These are phyloP conservation scores for Heliconius hortense DNA, from an alignment of 2,888 invertebrate species.

Conservation along the genomic window DNA sequence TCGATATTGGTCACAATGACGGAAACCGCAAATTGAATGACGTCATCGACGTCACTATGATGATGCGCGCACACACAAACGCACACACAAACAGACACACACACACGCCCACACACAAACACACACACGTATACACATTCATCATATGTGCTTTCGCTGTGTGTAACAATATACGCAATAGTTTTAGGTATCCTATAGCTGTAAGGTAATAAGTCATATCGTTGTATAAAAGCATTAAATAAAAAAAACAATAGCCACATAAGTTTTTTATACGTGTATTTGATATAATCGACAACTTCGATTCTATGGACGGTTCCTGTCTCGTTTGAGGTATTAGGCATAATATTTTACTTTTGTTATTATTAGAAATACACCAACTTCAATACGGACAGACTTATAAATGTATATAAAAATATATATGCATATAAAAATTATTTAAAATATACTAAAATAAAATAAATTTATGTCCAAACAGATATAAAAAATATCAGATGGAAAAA, in stretches of 20 bases:
- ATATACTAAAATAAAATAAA: not conserved
- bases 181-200: conserved; percentile 29
- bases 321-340: not conserved
- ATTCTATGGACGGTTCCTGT: not conserved
- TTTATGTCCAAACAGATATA: not conserved
- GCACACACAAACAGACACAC: conserved; percentile 3
- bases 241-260: conserved; percentile 27
- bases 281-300: not conserved
- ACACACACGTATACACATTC: not conserved
- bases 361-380: not conserved
- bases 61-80: not conserved
- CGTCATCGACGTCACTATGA: conserved; percentile 39
- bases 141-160: not conserved
- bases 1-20: too few species aligned
- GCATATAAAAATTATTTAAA: too few species aligned
- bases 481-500: not conserved
- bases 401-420: too few species aligned
- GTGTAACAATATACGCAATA: not conserved
- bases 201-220: conserved; percentile 34
- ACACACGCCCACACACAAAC: not conserved
- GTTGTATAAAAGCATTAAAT: conserved; percentile 35
- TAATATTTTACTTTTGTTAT: not conserved
- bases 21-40: too few species aligned
- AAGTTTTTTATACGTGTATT: not conserved
- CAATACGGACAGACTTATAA: not conserved